phyloP scores from a whole-genome alignment of 1,140 invertebrate species.

The Cherax destructor region DNA sequence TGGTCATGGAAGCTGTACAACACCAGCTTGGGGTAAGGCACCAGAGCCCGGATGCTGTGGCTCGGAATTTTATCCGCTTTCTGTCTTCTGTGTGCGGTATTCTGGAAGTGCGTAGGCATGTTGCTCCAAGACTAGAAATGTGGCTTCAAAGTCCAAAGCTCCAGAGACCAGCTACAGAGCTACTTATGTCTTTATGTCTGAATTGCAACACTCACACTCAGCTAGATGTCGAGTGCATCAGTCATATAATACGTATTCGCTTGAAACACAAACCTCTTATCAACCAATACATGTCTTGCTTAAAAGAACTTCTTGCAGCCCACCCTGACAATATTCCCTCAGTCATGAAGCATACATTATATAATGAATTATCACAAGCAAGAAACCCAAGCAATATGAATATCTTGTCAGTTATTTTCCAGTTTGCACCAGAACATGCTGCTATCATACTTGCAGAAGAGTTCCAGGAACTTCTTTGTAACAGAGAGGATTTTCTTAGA shows the following conservation, averaged over 20 bases:
- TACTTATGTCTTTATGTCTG: constrained; percentile 93
- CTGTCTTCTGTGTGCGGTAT: constrained; percentile 90
- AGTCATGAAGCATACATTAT: constrained; percentile 94
- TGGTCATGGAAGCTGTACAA: constrained; percentile 89
- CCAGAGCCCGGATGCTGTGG: constrained; percentile 89
- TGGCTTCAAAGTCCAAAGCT: constrained; percentile 98
- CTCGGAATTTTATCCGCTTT: constrained; percentile 90
- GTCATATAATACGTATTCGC: constrained; percentile 90
- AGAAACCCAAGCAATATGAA: constrained; percentile 96
- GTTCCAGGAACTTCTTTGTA: constrained; percentile 88
- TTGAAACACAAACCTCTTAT: constrained; percentile 95
- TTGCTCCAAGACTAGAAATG: constrained; percentile 89
- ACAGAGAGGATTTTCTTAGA: constrained; percentile 92
- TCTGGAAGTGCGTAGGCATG: constrained; percentile 88
- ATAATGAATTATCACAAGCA: constrained; percentile 92
- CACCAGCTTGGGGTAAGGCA: constrained; percentile 88
- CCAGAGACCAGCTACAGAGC: constrained; percentile 91
- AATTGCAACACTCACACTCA: constrained; percentile 88
- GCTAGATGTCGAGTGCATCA: constrained; percentile 92
- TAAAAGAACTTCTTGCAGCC: constrained; percentile 86
- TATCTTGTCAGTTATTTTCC: constrained; percentile 89
- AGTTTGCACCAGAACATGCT: constrained; percentile 84
- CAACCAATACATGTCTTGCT: constrained; percentile 90
- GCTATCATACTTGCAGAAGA: constrained; percentile 88
- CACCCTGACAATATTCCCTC: constrained; percentile 89